Evolutionary conservation across 2,797 vertebrate species (phyloP).

Genomic region (Chaenodraco wilsoni): DNA sequence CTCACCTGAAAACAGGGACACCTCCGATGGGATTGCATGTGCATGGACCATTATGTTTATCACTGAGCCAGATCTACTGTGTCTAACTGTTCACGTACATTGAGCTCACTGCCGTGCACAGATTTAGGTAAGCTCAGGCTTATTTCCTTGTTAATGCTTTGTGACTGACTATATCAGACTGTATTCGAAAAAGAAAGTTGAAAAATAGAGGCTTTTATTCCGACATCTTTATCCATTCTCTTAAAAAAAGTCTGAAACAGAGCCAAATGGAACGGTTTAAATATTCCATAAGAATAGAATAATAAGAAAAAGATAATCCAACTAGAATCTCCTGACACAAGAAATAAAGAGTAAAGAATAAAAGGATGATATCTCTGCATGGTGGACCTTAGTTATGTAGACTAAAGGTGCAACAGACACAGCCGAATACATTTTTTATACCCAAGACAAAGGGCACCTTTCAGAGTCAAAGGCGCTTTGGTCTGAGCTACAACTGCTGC

Average conservation of each 20-base stretch:
- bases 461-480: constrained; percentile 68
- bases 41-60: constrained; percentile 65
- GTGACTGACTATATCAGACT: constrained; percentile 30
- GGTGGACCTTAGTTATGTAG: constrained; percentile 50
- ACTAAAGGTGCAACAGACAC: constrained; percentile 59
- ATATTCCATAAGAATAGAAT: constrained; percentile 30
- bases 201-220: constrained; percentile 21
- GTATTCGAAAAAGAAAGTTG: constrained; percentile 25
- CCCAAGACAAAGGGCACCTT: constrained; percentile 76
- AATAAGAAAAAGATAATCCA: constrained; percentile 41
- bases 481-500: constrained; percentile 63
- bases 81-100: constrained; percentile 49
- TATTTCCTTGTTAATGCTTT: constrained; percentile 33
- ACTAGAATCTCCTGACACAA: constrained; percentile 25
- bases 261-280: constrained; percentile 22
- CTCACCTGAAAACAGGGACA: constrained; percentile 73
- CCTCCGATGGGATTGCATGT: constrained; percentile 65
- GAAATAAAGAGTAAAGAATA: constrained; percentile 18
- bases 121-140: constrained; percentile 40
- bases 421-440: constrained; percentile 64
- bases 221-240: constrained; percentile 10
- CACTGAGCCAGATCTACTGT: constrained; percentile 49
- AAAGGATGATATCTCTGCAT: constrained; percentile 37
- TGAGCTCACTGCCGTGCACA: constrained; percentile 30
- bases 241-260: constrained; percentile 15